Conservation (phyloP, 2,888 invertebrate genomes). For the Microplitis deprimator region DNA sequence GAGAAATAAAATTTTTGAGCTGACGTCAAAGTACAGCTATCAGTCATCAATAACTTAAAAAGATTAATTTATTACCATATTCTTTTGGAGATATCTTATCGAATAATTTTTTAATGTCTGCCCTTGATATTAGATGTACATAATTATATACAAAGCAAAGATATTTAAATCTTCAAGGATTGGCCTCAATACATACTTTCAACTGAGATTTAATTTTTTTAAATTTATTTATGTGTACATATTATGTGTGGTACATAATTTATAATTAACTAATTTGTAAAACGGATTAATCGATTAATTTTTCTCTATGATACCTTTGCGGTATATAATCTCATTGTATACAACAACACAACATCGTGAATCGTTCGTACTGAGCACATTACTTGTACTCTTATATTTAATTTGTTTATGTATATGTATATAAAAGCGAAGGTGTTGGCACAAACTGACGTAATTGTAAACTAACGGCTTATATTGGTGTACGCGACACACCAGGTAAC, state of each 20-base stretch:
- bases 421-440: neutral
- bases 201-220: constrained; percentile 6
- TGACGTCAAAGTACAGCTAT: neutral
- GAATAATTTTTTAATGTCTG: neutral
- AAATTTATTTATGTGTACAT: neutral
- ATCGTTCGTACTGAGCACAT: neutral
- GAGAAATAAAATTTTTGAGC: neutral
- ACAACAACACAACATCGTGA: neutral
- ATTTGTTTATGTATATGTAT: neutral
- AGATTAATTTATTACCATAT: neutral
- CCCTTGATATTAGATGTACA: neutral
- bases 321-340: neutral
- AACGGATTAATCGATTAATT: constrained; percentile 23
- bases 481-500: neutral
- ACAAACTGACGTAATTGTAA: constrained; percentile 25
- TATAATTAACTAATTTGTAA: too few species aligned
- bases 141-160: neutral
- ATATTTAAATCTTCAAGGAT: neutral
- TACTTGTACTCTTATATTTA: neutral
- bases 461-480: constrained; percentile 9
- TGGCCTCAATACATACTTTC: neutral
- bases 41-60: neutral
- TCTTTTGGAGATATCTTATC: neutral
- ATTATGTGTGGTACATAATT: neutral
- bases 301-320: neutral